phyloP scores from a whole-genome alignment of 2,113 vertebrate species.

The Urocitellus parryii region DNA sequence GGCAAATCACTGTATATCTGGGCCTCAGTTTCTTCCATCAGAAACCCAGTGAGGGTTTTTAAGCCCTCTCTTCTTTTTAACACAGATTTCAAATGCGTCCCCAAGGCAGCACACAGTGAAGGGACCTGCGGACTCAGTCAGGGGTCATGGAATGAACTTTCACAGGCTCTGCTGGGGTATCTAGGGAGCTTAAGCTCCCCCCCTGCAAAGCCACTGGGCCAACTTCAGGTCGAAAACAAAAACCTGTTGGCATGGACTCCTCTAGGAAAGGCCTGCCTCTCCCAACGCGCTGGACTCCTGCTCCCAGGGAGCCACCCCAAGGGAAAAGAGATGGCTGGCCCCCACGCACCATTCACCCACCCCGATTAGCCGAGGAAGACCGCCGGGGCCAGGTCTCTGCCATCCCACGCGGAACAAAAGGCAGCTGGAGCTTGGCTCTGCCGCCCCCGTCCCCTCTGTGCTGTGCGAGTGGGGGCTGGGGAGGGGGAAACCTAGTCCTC shows the following conservation, averaged over 20 bases:
- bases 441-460: constrained; percentile 76
- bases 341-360: constrained; percentile 23
- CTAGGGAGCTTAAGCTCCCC: neutral
- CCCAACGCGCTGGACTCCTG: neutral
- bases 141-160: neutral
- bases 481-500: neutral
- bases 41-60: neutral
- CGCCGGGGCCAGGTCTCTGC: constrained; percentile 60
- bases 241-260: constrained; percentile 74
- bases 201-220: constrained; percentile 26
- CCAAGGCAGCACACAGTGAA: neutral
- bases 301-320: constrained; percentile 9
- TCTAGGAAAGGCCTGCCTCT: constrained; percentile 47
- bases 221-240: constrained; percentile 74
- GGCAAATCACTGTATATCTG: neutral
- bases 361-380: neutral
- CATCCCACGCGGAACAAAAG: constrained; percentile 83
- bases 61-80: neutral
- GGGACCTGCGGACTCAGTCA: neutral
- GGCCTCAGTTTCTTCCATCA: constrained; percentile 43
- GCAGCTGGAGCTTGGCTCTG: constrained; percentile 69
- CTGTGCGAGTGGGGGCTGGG: neutral
- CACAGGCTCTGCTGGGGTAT: neutral
- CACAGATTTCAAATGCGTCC: neutral
- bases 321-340: neutral